Base-by-base conservation (phyloP, 2,113 vertebrate species). In the Callopanchax toddi region DNA sequence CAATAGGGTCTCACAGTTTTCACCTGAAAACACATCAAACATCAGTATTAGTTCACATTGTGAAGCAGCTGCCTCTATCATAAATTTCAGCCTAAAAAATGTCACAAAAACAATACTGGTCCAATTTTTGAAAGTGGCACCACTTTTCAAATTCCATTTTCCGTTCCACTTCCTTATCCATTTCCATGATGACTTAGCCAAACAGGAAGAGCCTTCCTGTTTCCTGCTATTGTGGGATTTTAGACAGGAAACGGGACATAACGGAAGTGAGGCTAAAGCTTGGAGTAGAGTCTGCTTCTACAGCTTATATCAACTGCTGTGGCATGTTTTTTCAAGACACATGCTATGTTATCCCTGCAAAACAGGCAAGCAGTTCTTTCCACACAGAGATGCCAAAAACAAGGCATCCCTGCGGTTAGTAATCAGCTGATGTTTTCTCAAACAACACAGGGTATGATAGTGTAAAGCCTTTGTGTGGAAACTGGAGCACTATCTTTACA, bases 211-310 rank as follows among this genome's bases (percentile, higher is more conserved):
- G 6, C 83, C 83, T 93, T 93, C 91, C 23, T 44, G 84, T 91
- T 98, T 99, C 96, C 96, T 95, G 89, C 92, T 81, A 98, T 98
- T 99, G 96, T 93, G 15, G 18, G 57, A 75, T 88, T 81, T 62
- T 82, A 95, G 91, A 76, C 49, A 67, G 93, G 92, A 91, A 94
- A 92, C 93, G 94, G 95, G 94, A 95, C 91, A 90, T 52, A 22
- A 86, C 79, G 91, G 92, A 84, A 93, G 73, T 60, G 71, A 78
- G 83, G 85, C 81, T 70, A 69, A 71, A 45, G 65, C 52, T 63
- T 25, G 49, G 72, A 70, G 66, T 56, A 49, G 69, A 91, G 92
- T 87, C 85, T 87, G 84, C 84, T 70, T 86, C 84, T 83, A 79
- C 53, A 70, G 85, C 85, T 90, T 52, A 46, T 66, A 80, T 59